These are phyloP conservation scores for Drosophila gunungcola DNA, from an alignment of 1,140 invertebrate genomes.

Conservation along the genomic window DNA sequence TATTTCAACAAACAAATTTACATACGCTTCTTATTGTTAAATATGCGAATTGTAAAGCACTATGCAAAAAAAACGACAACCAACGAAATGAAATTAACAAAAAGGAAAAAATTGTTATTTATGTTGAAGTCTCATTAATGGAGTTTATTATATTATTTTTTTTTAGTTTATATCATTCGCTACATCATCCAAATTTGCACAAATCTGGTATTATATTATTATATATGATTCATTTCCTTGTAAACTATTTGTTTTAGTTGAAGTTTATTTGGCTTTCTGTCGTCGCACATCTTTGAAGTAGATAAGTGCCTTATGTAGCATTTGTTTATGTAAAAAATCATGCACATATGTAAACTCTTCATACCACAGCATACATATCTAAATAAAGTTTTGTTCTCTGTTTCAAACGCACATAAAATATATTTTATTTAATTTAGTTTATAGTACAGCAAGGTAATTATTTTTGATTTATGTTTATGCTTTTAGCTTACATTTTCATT, in stretches of 20 bases:
- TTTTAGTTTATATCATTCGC: constrained; percentile 11
- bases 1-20: constrained; percentile 40
- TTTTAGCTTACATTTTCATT: background rate
- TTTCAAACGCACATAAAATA: constrained; percentile 59
- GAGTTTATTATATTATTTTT: constrained; percentile 44
- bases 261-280: constrained; percentile 39
- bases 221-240: constrained; percentile 26
- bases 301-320: constrained; percentile 42
- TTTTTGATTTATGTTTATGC: background rate
- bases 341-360: constrained; percentile 37
- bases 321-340: constrained; percentile 63
- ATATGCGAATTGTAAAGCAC: constrained; percentile 43
- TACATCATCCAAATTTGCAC: constrained; percentile 17
- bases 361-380: constrained; percentile 51
- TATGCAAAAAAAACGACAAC: constrained; percentile 20
- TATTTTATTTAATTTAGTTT: constrained; percentile 13
- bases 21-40: constrained; percentile 38
- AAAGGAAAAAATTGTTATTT: constrained; percentile 30
- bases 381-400: constrained; percentile 83
- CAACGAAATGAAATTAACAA: constrained; percentile 26
- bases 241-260: constrained; percentile 63
- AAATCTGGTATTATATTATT: constrained; percentile 45
- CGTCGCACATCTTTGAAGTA: constrained; percentile 52
- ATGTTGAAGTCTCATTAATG: constrained; percentile 37
- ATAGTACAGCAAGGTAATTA: constrained; percentile 3